Percentiles rank a stretch among this genome's conserved stretches.
These are phyloP conservation scores for Gymnodraco acuticeps DNA, from an alignment of 2,797 vertebrate genomes.

Conservation along the genomic window DNA sequence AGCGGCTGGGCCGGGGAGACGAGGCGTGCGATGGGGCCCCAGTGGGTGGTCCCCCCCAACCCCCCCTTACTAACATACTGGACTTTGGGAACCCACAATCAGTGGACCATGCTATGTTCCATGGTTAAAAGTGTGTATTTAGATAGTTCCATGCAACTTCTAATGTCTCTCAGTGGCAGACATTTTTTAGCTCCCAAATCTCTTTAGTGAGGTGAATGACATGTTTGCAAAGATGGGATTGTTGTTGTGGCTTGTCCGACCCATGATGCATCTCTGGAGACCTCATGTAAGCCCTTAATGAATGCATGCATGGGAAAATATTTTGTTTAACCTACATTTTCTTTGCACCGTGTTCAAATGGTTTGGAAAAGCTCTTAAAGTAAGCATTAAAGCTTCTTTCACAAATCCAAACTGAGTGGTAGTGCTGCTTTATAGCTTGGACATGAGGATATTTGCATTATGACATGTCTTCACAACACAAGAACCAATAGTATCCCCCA, in stretches of 20 bases:
- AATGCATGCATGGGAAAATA: constrained; percentile 38
- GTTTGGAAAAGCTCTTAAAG: constrained; percentile 17
- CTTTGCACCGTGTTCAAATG: not conserved
- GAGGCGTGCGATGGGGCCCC: constrained; percentile 66
- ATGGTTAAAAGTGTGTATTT: constrained; percentile 26
- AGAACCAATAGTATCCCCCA: not conserved
- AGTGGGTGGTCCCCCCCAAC: constrained; percentile 79
- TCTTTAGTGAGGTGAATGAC: constrained; percentile 10
- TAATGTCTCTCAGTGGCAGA: constrained; percentile 29
- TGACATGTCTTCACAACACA: not conserved
- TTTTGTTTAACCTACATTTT: constrained; percentile 32
- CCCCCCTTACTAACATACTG: constrained; percentile 41
- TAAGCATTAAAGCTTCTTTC: not conserved
- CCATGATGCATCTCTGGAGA: constrained; percentile 27
- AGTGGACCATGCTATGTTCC: constrained; percentile 40
- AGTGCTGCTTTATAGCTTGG: not conserved
- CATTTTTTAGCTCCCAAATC: constrained; percentile 30
- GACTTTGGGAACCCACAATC: constrained; percentile 57
- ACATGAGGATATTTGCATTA: not conserved
- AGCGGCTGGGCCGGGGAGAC: constrained; percentile 64
- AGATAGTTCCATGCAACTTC: constrained; percentile 34
- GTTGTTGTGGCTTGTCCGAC: constrained; percentile 51
- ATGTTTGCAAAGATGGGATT: constrained; percentile 27
- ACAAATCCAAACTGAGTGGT: constrained; percentile 6
- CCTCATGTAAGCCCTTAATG: constrained; percentile 46